Conservation (phyloP, 1,140 invertebrate genomes). For the Cyclargus thomasi region DNA sequence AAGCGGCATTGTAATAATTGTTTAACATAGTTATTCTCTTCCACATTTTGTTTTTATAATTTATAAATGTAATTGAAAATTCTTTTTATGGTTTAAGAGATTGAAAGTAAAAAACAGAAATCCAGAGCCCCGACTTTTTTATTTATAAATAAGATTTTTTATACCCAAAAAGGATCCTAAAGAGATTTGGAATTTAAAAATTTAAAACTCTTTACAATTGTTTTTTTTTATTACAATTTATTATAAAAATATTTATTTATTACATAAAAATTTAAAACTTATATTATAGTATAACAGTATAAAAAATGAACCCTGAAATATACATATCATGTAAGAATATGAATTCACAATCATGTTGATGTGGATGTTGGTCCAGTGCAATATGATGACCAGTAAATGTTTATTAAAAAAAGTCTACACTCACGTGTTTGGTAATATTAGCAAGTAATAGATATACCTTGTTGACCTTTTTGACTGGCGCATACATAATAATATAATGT, state of each 20-base stretch:
- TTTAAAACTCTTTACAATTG: not conserved
- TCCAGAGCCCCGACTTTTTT: conserved; percentile 7
- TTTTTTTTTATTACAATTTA: not conserved
- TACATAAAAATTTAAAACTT: not conserved
- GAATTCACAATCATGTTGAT: not conserved
- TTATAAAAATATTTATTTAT: conserved; percentile 6
- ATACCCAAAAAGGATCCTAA: not conserved
- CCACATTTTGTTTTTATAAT: conserved; percentile 19
- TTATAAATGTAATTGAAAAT: conserved; percentile 22
- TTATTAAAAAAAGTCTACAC: not conserved
- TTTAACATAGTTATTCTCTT: conserved; percentile 18
- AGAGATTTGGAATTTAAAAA: not conserved
- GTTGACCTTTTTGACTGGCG: too few species aligned
- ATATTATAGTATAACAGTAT: not conserved
- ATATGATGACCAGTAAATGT: not conserved
- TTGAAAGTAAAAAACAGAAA: conserved; percentile 22
- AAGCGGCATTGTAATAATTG: not conserved
- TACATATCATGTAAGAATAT: not conserved
- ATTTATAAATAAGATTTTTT: not conserved
- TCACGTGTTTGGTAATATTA: not conserved
- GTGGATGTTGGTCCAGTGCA: not conserved
- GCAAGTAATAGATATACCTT: not conserved
- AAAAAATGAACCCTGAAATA: not conserved
- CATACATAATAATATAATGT: too few species aligned
- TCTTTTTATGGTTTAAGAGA: conserved; percentile 23